Percentiles rank a stretch among this genome's conserved stretches.
These are phyloP conservation scores for Paramuricea clavata DNA, from an alignment of 92 coral and sea anemone species.

Conservation along the genomic window DNA sequence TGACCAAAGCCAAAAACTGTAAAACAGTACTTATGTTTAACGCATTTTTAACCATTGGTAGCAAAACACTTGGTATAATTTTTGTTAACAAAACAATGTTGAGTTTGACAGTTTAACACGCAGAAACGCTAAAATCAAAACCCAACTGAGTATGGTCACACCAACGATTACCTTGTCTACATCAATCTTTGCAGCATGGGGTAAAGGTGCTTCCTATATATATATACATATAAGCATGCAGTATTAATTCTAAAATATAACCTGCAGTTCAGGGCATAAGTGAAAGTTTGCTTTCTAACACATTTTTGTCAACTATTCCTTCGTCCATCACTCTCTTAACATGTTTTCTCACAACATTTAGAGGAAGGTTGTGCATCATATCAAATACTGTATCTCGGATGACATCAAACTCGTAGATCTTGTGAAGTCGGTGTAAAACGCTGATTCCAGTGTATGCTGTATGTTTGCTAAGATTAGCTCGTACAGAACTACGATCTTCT, in stretches of 20 bases:
- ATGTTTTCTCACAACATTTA: slow-evolving; percentile 66
- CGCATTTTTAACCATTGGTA: no score
- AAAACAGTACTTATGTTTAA: no score
- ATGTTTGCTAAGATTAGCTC: slow-evolving; percentile 56
- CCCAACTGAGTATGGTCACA: slow-evolving; percentile 30
- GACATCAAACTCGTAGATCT: slow-evolving; percentile 70
- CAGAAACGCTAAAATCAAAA: slow-evolving; percentile 1
- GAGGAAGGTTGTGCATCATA: slow-evolving; percentile 74
- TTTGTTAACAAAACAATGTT: no score
- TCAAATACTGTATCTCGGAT: slow-evolving; percentile 67
- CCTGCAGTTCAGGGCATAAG: slow-evolving; percentile 78
- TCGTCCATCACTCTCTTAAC: slow-evolving; percentile 54
- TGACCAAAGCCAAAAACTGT: no score
- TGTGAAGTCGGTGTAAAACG: slow-evolving; percentile 70
- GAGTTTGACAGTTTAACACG: no score
- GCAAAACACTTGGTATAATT: no score
- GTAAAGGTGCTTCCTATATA: no score
- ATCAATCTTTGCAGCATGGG: no score
- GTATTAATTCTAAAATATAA: not conserved
- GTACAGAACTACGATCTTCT: slow-evolving; percentile 68
- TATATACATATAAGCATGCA: not conserved
- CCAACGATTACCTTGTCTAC: slow-evolving; percentile 22
- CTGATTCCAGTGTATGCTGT: slow-evolving; percentile 70
- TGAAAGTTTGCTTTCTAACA: slow-evolving; percentile 56
- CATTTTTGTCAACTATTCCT: slow-evolving; percentile 66